phyloP scores from a whole-genome alignment of 2,113 vertebrate species.

The Ciconia maguari region DNA sequence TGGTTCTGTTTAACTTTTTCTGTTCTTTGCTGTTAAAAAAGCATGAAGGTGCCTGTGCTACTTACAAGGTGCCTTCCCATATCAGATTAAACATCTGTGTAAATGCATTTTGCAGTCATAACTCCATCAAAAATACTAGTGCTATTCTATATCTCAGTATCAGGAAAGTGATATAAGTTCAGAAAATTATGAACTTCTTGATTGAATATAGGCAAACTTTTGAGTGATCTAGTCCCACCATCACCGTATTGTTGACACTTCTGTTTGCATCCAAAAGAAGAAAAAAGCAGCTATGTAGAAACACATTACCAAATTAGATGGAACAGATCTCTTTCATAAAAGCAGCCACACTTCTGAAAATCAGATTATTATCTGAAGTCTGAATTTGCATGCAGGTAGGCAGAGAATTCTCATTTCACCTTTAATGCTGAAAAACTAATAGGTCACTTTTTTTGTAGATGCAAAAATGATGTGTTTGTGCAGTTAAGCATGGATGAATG shows the following conservation, averaged over 20 bases:
- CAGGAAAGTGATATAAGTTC: background rate
- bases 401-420: background rate
- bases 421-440: background rate
- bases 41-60: fast-evolving
- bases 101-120: background rate
- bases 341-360: background rate
- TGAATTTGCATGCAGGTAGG: background rate
- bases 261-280: background rate
- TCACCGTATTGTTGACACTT: background rate
- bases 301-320: background rate
- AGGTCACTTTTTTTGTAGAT: background rate
- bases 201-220: background rate
- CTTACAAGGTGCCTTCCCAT: background rate
- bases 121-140: background rate
- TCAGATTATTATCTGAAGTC: background rate
- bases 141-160: background rate
- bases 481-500: background rate
- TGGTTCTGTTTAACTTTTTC: background rate
- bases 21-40: background rate
- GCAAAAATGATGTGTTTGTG: background rate
- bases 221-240: background rate
- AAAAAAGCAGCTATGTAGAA: background rate
- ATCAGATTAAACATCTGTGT: background rate
- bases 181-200: background rate
- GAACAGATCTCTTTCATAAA: background rate